Evolutionary conservation across 2,888 invertebrate species (phyloP), one percentile per base, ranked within the genome.

Genomic region (Idaea dimidiata): DNA sequence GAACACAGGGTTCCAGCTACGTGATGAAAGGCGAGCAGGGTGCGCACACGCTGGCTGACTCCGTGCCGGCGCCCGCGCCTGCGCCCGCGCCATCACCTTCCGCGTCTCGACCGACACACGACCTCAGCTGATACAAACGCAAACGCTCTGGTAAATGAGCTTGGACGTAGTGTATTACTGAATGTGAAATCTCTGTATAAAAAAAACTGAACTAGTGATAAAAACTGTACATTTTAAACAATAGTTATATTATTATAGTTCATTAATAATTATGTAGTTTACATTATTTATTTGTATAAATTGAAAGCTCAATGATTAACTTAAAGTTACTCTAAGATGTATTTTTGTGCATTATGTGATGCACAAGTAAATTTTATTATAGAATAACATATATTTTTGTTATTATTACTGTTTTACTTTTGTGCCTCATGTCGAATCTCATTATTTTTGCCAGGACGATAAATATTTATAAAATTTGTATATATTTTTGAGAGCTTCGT

Each of bases 61-160:
- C 66, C 59, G 62, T 68, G 54, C 57, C 72, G 62, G 66, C 67
- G 74, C 61, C 71, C 32, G 66, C 76, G 74, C 62, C 71, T 33
- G n/a, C 69, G 54, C 57, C 72, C 63, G 66, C 67, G 74, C 61
- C 71, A 31, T 66, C 76, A 74, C 62, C 71, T 33, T 66, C 76
- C 74, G 66, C 82, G 74, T 66, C 62, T 62, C 60, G 33, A 59
- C 66, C 32, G 64, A 58, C 58, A 16, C 53, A 96, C 93, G 96
- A 96, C 94, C 96, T 96, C 94, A 97, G 97, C 95, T 97, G 96
- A 97, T 96, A 95, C 89, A 87, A 83, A 84, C 76, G 70, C 60
- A 60, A 65, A 18, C 81, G 77, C 66, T 63, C 68, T 53, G 18
- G 58, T 53, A 67, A 65, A 62, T 63, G 62, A 58, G 65, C 59